Evolutionary conservation across 2,113 vertebrate genomes (phyloP), one percentile per base, ranked within the genome.

Genomic region (Cebidichthys violaceus): DNA sequence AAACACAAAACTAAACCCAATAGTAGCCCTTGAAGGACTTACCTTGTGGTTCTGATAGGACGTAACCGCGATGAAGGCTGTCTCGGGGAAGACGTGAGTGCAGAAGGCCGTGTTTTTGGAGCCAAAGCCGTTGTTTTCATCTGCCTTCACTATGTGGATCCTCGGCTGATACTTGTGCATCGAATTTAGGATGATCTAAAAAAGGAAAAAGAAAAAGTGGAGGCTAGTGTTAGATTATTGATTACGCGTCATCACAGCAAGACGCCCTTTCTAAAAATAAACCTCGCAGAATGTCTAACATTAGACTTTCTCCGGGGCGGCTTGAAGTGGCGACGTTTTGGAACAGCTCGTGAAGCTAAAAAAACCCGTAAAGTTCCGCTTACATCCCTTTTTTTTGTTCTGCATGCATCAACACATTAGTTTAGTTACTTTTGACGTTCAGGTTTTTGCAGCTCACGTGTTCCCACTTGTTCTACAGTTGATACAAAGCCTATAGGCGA

Each of bases 31-130:
- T 17, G 22, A 6, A 50, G 13, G 61, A 0, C 92, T 95, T 91
- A 98, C 98, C 97, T 99, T 99, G 64, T 99, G 98, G 90, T 99
- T 99, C 84, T 99, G 98, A 81, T 99, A 99, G 81, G 98, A 99
- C 20, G 98, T 99, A 43, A 99, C 98, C 0, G 98, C 98, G 35
- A 99, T 99, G 93, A 99, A 99, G 2, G 98, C 96, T 0, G 98
- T 99, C 94, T 99, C 98, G 0, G 98, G 96, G 91, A 99, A 99
- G 82, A 99, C 97, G 37, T 99, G 98, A 2, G 98, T 99, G 93
- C 98, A 99, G 93, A 99, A 99, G 6, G 98, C 98, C 0, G 98
- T 99, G 93, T 99, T 99, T 92, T 99, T 99, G 67, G 98, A 99
- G 62, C 98, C 98, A 47, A 99, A 99, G 20, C 98, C 98, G 86